Base-by-base conservation (phyloP, 2,113 vertebrate species). In the Eleginops maclovinus region DNA sequence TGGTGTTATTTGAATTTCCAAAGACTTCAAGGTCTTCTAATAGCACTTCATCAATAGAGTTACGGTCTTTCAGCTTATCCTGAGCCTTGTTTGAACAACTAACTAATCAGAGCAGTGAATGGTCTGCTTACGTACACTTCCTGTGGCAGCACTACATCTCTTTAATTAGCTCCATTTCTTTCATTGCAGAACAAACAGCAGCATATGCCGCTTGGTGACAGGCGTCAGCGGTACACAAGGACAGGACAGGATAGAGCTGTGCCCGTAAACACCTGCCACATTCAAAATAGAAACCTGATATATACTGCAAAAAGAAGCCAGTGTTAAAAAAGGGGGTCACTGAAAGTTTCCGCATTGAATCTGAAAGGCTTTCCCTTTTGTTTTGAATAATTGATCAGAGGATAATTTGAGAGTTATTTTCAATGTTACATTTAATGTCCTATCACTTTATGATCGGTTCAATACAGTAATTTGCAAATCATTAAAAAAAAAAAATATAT, bases 91-190 rank as follows among this genome's bases (percentile, higher is more conserved):
- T 91, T 90, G 78, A 84, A 89, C 85, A 91, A 87, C 86, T 73
- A 90, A 83, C 89, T 82, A 84, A 90, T 84, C 87, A 81, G 75
- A 88, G 55, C 58, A 59, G 87, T 82, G 91, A 92, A 88, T 90
- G 82, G 87, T 75, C 81, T 55, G 84, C 81, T 71, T 91, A 59
- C 59, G 76, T 55, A 68, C 72, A 70, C 87, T 89, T 93, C 91
- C 92, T 90, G 84, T 79, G 43, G 46, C 72, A 65, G 74, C 82
- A 53, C 78, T 50, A 4, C 58, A 2, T 56, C 78, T 67, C 89
- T 88, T 88, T 92, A 92, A 93, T 91, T 88, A 92, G 83, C 84
- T 72, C 53, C 76, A 71, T 69, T 85, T 85, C 93, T 94, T 80
- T 89, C 85, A 86, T 49, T 74, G 82, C 80, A 77, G 81, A 93